phyloP scores from a whole-genome alignment of 2,888 invertebrate species.

The Ectemnius cavifrons region DNA sequence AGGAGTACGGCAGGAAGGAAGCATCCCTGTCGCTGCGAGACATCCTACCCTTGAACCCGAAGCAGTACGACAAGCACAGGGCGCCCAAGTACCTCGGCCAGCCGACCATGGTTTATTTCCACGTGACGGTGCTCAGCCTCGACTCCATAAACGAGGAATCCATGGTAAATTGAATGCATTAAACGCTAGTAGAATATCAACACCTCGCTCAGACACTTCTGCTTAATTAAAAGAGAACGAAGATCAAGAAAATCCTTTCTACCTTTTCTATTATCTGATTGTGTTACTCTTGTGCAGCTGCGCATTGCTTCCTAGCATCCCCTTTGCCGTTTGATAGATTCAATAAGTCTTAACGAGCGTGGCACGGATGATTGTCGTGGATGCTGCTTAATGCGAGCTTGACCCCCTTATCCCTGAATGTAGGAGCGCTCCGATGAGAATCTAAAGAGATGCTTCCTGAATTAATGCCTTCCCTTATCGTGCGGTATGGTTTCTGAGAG shows the following conservation, averaged over 20 bases:
- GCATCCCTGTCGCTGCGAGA: conserved; percentile 88
- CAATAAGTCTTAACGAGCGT: conserved; percentile 2
- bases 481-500: too few relatives aligned
- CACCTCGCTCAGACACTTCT: not conserved
- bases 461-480: too few relatives aligned
- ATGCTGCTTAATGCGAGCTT: conserved; percentile 1
- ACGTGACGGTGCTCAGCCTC: conserved; percentile 92
- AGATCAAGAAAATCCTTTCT: not conserved
- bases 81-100: conserved; percentile 92
- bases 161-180: conserved; percentile 83
- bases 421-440: not conserved
- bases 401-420: not conserved
- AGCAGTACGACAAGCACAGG: conserved; percentile 93
- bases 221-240: conserved; percentile 26
- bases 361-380: not conserved
- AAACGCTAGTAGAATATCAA: not conserved
- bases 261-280: too few relatives aligned
- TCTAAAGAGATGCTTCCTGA: too few relatives aligned
- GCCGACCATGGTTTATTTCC: conserved; percentile 93
- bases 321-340: not conserved
- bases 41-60: conserved; percentile 90
- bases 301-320: not conserved
- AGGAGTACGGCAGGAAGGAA: conserved; percentile 79
- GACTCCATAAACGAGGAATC: conserved; percentile 98
- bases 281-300: not conserved